Evolutionary conservation across 2,888 invertebrate species (phyloP).

Genomic region (Cerastis rubricosa): DNA sequence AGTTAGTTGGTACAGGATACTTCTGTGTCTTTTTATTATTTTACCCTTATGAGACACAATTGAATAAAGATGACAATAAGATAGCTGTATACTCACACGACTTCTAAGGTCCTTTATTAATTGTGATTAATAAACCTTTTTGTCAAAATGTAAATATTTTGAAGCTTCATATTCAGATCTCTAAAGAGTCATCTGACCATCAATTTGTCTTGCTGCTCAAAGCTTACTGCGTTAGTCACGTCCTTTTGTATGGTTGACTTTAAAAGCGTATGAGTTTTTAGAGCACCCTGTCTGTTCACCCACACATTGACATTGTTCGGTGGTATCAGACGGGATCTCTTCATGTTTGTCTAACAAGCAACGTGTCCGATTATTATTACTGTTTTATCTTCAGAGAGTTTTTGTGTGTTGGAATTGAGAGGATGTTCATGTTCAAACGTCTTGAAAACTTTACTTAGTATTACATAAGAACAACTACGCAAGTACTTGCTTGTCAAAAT

Average conservation of each 20-base stretch:
- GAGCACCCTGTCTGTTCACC: slow-evolving; percentile 81
- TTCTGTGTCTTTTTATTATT: not conserved
- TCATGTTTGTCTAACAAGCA: slow-evolving; percentile 90
- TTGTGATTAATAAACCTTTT: slow-evolving; percentile 54
- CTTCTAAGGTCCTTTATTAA: slow-evolving; percentile 37
- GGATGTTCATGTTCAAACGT: slow-evolving; percentile 68
- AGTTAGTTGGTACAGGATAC: slow-evolving; percentile 5
- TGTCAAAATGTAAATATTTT: slow-evolving; percentile 55
- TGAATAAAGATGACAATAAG: slow-evolving; percentile 22
- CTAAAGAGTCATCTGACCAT: slow-evolving; percentile 74
- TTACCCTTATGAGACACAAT: not conserved
- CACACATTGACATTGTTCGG: slow-evolving; percentile 85
- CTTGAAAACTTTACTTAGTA: not conserved
- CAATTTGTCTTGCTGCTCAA: slow-evolving; percentile 81
- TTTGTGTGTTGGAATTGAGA: slow-evolving; percentile 66
- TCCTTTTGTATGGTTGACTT: slow-evolving; percentile 71
- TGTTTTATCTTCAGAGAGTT: slow-evolving; percentile 80
- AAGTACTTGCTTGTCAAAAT: not conserved
- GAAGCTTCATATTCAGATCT: slow-evolving; percentile 64
- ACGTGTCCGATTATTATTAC: slow-evolving; percentile 89
- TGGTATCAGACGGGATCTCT: slow-evolving; percentile 86
- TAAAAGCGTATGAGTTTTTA: slow-evolving; percentile 68
- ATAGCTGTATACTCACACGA: not conserved
- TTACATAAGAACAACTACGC: not conserved
- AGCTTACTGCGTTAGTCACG: slow-evolving; percentile 77